Evolutionary conservation across 2,113 vertebrate species (phyloP), one percentile per base, ranked within the genome.

Genomic region (Sinosuthora webbiana): DNA sequence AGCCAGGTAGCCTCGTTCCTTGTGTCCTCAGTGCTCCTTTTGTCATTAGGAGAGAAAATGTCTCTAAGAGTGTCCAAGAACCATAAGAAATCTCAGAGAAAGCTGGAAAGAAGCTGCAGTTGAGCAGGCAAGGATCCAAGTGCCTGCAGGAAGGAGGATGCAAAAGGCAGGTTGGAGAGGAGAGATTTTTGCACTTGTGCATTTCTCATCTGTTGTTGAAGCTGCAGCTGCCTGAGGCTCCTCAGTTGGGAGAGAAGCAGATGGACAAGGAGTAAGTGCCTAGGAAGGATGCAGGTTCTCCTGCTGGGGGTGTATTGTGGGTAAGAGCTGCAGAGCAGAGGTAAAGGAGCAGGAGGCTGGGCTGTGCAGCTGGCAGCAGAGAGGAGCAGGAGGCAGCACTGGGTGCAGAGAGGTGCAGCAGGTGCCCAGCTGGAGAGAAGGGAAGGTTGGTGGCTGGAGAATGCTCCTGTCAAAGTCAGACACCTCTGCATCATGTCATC

Each of bases 1-100:
- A 73, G 57, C 10, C 2, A 10, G 11, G 13, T 25, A 11, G 10
- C n/a, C 30, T 74, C 1, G 0, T 37, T 35, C 28, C 33, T 59
- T 20, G 11, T 39, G 16, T 60, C 10, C 65, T 15, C 60, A 35
- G 21, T 6, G 37, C 31, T 64, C 12, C 31, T 60, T 47, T 37
- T n/a, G 37, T 30, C 39, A 7, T 28, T 27, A 45, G 33, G 60
- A 70, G 44, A 62, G 8, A 10, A 82, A 67, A 41, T 3, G 5
- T 47, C 37, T n/a, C 15, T 35, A 8, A 52, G 27, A 39, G 67
- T 13, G 17, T 13, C 86, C 50, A 67, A 44, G 80, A 83, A 59
- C 8, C 2, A 0, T 18, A 44, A 15, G 22, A n/a, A 35, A 15
- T 56, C 21, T 14, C 21, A 24, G 13, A 10, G 9, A 37, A 47